Conservation (phyloP, 1,140 invertebrate genomes). For the Plutomurus gul region DNA sequence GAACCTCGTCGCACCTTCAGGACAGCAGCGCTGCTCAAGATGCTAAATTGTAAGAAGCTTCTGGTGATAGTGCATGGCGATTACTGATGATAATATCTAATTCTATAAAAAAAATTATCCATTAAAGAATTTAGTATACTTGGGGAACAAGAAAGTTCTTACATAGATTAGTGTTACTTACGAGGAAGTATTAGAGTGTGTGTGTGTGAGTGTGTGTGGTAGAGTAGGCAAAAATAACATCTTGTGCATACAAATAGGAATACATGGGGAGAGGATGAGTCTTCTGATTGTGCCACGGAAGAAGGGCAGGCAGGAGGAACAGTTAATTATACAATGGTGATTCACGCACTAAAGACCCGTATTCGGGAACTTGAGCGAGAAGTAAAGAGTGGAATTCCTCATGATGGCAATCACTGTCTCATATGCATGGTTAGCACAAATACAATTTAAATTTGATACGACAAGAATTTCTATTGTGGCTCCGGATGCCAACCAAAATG, state of each 20-base stretch:
- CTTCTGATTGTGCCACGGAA: slow-evolving; percentile 5
- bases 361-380: slow-evolving; percentile 70
- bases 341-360: slow-evolving; percentile 72
- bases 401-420: slow-evolving; percentile 73
- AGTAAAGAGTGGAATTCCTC: slow-evolving; percentile 57
- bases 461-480: too few species aligned
- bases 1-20: not conserved
- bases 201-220: not conserved
- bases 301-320: slow-evolving; percentile 14
- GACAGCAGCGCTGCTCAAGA: slow-evolving; percentile 34
- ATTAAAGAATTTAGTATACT: not conserved
- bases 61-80: not conserved
- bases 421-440: slow-evolving; percentile 77
- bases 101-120: too few species aligned
- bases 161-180: too few species aligned
- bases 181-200: not conserved
- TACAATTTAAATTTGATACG: not conserved
- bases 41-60: not conserved
- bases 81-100: too few species aligned
- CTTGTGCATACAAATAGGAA: not conserved
- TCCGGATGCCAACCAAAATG: too few species aligned
- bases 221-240: not conserved
- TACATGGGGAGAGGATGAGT: slow-evolving; percentile 32
- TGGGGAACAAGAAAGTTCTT: not conserved
- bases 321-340: slow-evolving; percentile 58